Evolutionary conservation across 2,797 vertebrate species (phyloP).

Genomic region (Sylvia borin): DNA sequence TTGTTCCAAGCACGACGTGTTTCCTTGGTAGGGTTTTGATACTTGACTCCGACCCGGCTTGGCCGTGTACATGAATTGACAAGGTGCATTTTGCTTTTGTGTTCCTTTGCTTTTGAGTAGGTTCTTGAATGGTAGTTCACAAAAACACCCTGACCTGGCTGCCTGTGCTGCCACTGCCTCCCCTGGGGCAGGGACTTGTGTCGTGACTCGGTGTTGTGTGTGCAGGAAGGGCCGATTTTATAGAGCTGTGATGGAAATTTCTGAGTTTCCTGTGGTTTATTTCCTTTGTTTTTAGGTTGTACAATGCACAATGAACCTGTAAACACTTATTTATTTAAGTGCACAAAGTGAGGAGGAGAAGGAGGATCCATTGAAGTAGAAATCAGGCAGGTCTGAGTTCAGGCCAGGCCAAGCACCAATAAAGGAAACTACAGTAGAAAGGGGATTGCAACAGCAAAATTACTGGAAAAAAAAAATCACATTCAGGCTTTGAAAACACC

Average conservation of each 20-base stretch:
- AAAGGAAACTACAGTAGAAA: neutral
- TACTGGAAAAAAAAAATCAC: neutral
- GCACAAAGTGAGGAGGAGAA: constrained; percentile 21
- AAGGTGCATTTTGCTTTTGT: constrained; percentile 50
- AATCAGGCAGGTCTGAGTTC: neutral
- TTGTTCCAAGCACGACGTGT: neutral
- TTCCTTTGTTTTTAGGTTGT: constrained; percentile 70
- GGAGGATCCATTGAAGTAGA: neutral
- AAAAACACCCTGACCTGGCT: constrained; percentile 2
- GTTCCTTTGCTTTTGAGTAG: constrained; percentile 15
- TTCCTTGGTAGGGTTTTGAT: constrained; percentile 52
- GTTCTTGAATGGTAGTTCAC: constrained; percentile 10
- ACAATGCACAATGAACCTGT: constrained; percentile 64
- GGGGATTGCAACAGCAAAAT: neutral
- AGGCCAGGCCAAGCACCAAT: neutral
- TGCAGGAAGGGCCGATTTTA: constrained; percentile 65
- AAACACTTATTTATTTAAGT: constrained; percentile 69
- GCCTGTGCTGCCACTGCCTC: neutral
- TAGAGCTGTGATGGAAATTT: constrained; percentile 56
- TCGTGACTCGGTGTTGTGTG: constrained; percentile 48
- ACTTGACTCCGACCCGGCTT: constrained; percentile 44
- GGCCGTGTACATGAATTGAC: neutral
- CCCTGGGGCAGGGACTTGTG: neutral
- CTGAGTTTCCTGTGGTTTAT: constrained; percentile 55
- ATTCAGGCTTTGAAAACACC: neutral